Percentiles rank a stretch among this genome's conserved stretches.
phyloP scores from a whole-genome alignment of 2,797 vertebrate genomes.

The Rhabdomys pumilio region DNA sequence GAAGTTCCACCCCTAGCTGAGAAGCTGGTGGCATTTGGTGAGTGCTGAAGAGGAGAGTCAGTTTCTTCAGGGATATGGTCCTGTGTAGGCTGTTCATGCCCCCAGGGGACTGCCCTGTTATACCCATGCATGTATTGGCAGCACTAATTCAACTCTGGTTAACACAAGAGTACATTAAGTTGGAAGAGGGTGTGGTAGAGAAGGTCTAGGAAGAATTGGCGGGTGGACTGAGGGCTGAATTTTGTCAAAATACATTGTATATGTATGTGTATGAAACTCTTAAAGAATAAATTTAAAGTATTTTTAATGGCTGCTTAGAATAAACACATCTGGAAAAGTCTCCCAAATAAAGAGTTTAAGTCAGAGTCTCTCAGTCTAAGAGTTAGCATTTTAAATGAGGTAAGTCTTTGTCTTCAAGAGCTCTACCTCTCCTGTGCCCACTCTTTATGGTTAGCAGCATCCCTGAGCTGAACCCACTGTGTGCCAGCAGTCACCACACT shows the following conservation, averaged over 20 bases:
- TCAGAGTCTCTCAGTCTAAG: not conserved
- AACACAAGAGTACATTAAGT: not conserved
- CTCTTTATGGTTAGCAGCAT: not conserved
- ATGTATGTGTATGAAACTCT: not conserved
- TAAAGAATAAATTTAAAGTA: not conserved
- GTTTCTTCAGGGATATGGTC: not conserved
- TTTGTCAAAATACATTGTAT: not conserved
- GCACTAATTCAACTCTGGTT: not conserved
- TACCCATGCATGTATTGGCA: not conserved
- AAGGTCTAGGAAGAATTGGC: not conserved
- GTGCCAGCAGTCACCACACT: not conserved
- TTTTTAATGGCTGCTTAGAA: not conserved
- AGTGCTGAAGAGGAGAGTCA: not conserved
- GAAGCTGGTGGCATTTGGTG: not conserved
- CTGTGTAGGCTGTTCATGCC: not conserved
- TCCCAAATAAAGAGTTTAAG: not conserved
- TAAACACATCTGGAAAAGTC: not conserved
- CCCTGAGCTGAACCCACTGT: not conserved
- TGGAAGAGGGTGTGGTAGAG: not conserved
- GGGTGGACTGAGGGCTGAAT: not conserved
- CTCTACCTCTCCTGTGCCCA: not conserved
- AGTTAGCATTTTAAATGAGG: not conserved
- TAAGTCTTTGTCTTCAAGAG: not conserved
- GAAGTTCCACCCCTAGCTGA: not conserved
- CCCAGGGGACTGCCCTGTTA: not conserved